Evolutionary conservation across 2,113 vertebrate species (phyloP).

Genomic region (Chitala chitala): DNA sequence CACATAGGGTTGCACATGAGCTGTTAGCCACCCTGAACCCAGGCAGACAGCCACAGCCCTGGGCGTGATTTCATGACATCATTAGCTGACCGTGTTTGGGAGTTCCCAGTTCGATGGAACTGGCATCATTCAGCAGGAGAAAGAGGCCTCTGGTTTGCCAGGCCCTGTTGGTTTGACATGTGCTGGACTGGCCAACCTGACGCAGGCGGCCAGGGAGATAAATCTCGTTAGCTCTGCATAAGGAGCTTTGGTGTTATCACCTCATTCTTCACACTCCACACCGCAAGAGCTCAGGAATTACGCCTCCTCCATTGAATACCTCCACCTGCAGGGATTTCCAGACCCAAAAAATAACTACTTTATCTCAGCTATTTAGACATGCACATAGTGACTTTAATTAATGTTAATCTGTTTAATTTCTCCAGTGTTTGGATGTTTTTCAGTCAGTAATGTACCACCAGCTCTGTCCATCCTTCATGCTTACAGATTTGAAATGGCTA

Average conservation of each 20-base stretch:
- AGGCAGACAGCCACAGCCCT: background rate
- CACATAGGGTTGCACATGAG: background rate
- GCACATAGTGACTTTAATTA: no score
- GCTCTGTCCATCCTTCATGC: no score
- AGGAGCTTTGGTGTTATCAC: background rate
- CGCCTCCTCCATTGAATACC: no score
- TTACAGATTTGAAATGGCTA: no score
- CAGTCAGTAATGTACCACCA: no score
- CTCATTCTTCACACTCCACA: background rate
- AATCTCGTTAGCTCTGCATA: slow-evolving; percentile 6
- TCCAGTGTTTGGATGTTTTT: no score
- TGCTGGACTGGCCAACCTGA: background rate
- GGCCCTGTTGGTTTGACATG: background rate
- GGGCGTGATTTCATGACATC: slow-evolving; percentile 5
- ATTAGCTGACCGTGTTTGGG: slow-evolving; percentile 16
- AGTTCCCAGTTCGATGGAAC: background rate
- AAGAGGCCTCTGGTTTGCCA: background rate
- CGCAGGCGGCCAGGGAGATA: background rate
- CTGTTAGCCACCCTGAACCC: background rate
- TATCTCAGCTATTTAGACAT: no score
- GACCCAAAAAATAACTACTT: no score
- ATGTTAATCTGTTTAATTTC: no score
- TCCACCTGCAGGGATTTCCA: no score
- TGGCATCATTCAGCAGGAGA: slow-evolving; percentile 10
- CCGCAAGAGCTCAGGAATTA: background rate